A percentile compares a stretch with the other conserved stretches of the same genome.
Evolutionary conservation across 2,888 invertebrate genomes (phyloP).

Genomic region (Nymphalis polychloros): DNA sequence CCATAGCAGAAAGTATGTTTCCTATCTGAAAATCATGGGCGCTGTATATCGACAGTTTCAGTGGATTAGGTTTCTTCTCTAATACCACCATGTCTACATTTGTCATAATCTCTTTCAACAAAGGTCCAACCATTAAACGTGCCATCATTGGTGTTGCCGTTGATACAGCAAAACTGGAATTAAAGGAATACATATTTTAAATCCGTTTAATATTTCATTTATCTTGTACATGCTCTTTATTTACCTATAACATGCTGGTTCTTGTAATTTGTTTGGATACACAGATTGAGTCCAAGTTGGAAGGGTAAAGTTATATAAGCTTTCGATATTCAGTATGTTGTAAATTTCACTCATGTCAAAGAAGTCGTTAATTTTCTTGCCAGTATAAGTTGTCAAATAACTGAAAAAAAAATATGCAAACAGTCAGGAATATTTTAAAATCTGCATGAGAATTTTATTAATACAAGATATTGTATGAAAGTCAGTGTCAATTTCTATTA

Average conservation of each 20-base stretch:
- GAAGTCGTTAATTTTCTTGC: slow-evolving; percentile 79
- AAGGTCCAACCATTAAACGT: slow-evolving; percentile 82
- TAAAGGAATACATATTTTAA: no score
- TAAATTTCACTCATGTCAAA: slow-evolving; percentile 83
- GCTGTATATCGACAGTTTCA: slow-evolving; percentile 87
- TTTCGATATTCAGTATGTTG: slow-evolving; percentile 86
- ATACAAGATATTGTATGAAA: no score
- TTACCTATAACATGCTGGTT: slow-evolving; percentile 83
- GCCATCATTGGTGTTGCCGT: slow-evolving; percentile 82
- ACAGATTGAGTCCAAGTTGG: slow-evolving; percentile 86
- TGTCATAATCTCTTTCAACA: slow-evolving; percentile 85
- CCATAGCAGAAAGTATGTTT: slow-evolving; percentile 86
- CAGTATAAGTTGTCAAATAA: slow-evolving; percentile 85
- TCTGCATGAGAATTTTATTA: no score
- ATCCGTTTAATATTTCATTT: neutral
- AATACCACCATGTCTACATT: slow-evolving; percentile 79
- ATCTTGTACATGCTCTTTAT: neutral
- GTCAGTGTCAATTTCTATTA: no score
- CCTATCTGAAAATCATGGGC: slow-evolving; percentile 92
- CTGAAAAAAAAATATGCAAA: slow-evolving; percentile 45
- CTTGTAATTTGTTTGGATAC: slow-evolving; percentile 84
- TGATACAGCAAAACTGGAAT: slow-evolving; percentile 70
- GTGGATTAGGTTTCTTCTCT: slow-evolving; percentile 50
- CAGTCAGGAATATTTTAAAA: no score
- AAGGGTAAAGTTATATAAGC: slow-evolving; percentile 82